Base-by-base conservation (phyloP, 2,113 vertebrate species). In the Neolamprologus devosi region DNA sequence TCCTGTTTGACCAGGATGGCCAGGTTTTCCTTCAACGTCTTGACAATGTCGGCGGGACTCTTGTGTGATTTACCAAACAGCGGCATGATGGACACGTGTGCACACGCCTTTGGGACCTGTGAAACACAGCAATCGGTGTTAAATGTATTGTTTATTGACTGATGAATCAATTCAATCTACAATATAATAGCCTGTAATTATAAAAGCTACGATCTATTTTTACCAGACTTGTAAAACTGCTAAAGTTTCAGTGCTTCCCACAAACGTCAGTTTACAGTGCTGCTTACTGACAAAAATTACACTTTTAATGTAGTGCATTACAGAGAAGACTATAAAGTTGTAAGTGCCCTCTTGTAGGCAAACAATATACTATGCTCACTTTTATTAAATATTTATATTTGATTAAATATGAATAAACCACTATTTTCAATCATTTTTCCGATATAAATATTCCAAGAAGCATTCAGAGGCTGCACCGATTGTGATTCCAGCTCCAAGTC, bases 31-130 rank as follows among this genome's bases (percentile, higher is more conserved):
- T 98, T 99, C 84, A 99, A 95, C 58, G 96, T 97, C 96, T 97
- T 98, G 94, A 99, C 98, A 81, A 98, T 98, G 93, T 99, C 98
- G 19, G 97, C 97, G 35, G 98, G 98, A 95, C 97, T 98, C 97
- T 99, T 99, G 94, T 98, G 98, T 4, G 98, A 98, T 96, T 98
- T 99, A 94, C 98, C 98, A 90, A 99, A 99, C 92, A 99, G 97
- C 86, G 98, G 98, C 98, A 99, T 99, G 96, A 93, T 96, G 90
- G 60, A 19, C 68, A 42, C 65, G 81, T 85, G 73, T 28, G 17
- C 84, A 80, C 87, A 86, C 54, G 63, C 63, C 88, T 93, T 35
- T 55, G 82, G 82, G 90, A 93, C 89, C 95, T 95, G 86, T 9
- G 42, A 37, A 53, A 33, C 21, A 88, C 63, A 85, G 30, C 54